A percentile compares a stretch with the other conserved stretches of the same genome.
Evolutionary conservation across 2,113 vertebrate genomes (phyloP).

Genomic region (Herpetotheres cachinnans): DNA sequence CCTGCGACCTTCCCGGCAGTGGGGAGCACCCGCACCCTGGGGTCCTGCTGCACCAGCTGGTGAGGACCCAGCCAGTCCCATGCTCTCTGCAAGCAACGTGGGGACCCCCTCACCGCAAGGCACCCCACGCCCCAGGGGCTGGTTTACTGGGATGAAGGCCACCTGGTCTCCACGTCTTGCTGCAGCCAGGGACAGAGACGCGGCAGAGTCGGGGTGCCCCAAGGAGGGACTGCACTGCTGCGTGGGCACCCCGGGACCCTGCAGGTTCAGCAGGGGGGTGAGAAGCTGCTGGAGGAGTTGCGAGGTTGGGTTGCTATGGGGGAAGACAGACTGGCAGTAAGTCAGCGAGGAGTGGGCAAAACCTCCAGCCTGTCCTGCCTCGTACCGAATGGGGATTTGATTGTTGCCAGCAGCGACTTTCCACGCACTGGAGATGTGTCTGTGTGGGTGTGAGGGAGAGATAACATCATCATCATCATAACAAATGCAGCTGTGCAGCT

Average conservation of each 20-base stretch:
- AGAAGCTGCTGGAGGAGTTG: background rate
- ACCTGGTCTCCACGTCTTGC: rapidly evolving
- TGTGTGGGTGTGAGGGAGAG: background rate
- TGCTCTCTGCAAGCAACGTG: rapidly evolving
- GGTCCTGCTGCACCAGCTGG: background rate
- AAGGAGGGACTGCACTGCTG: background rate
- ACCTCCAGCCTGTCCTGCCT: background rate
- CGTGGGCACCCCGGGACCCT: rapidly evolving
- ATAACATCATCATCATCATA: constrained; percentile 32
- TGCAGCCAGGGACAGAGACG: background rate
- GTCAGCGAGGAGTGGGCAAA: background rate
- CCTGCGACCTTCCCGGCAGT: rapidly evolving
- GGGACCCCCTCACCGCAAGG: rapidly evolving
- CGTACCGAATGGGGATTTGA: background rate
- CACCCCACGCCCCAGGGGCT: background rate
- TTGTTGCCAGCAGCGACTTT: background rate
- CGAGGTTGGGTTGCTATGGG: background rate
- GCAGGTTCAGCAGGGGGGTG: too few relatives aligned
- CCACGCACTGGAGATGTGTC: background rate
- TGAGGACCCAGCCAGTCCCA: background rate
- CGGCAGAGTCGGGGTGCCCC: background rate
- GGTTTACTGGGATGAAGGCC: background rate
- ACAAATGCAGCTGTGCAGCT: constrained; percentile 30
- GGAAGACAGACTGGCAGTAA: background rate
- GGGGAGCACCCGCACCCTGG: background rate